Conservation (phyloP, 1,140 invertebrate species). For the Patella vulgata region DNA sequence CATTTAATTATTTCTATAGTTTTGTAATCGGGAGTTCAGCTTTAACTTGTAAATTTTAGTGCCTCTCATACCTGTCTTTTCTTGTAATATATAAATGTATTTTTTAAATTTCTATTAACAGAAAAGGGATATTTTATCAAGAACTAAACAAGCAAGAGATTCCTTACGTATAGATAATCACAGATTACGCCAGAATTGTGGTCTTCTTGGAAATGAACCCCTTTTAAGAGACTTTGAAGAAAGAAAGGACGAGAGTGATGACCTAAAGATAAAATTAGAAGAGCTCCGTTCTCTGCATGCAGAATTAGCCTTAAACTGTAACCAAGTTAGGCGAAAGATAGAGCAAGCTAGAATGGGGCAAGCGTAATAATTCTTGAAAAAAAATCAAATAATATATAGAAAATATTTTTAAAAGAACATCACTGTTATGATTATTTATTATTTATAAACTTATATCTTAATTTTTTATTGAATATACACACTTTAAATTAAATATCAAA, state of each 20-base stretch:
- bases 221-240: slow-evolving; percentile 66
- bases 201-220: slow-evolving; percentile 63
- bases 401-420: too few species aligned
- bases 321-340: slow-evolving; percentile 62
- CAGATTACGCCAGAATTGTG: slow-evolving; percentile 61
- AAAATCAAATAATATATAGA: neutral
- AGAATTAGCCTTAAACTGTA: slow-evolving; percentile 61
- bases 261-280: slow-evolving; percentile 57
- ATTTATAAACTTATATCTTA: too few species aligned
- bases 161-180: slow-evolving; percentile 64
- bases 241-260: slow-evolving; percentile 58
- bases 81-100: too few species aligned
- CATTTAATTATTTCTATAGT: too few species aligned
- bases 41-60: too few species aligned
- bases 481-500: too few species aligned
- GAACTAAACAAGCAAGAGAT: slow-evolving; percentile 65
- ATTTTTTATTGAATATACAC: too few species aligned
- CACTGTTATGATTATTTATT: too few species aligned
- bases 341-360: slow-evolving; percentile 49
- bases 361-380: neutral
- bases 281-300: slow-evolving; percentile 62
- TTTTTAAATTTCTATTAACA: too few species aligned
- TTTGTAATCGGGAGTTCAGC: too few species aligned
- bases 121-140: slow-evolving; percentile 64
- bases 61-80: too few species aligned